Evolutionary conservation across 1,140 invertebrate species (phyloP), one percentile per base, ranked within the genome.

Genomic region (Drosophila malerkotliana): DNA sequence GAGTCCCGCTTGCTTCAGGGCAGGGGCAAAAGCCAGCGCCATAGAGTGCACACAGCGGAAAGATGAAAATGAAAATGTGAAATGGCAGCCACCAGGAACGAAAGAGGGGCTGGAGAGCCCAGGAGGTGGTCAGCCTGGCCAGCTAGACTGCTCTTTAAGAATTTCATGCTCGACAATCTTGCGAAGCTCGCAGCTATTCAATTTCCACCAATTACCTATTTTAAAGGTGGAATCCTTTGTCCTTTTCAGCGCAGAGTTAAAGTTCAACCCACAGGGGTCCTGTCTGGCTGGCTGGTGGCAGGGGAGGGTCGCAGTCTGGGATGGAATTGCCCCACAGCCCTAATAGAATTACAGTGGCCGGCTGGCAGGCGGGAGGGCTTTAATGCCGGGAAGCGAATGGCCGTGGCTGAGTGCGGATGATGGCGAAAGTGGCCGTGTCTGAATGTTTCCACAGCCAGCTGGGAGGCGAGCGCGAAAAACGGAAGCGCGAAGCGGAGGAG

Each of bases 261-360:
- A 28, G 26, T 28, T 28, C 5, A 6, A 6, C 6, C 6, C 9
- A 32, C 32, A 21, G 21, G 21, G 21, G 21, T 56, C 30, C 48
- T 39, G 15, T 39, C 32, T 44, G 37, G 8, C 9, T 26, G 15
- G 14, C 53, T 21, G 21, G 30, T 15, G 45, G 37, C 44, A 15
- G 39, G 49, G 53, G 57, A 39, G 53, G 57, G 37, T 67, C 59
- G 74, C 48, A 54, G 68, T 58, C 51, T 54, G 63, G 69, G 68
- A 76, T 76, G 75, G 79, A 82, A 82, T 87, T 78, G 83, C 83
- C 75, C 81, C 75, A 82, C 64, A 64, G 75, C 64, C 78, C 82
- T 85, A 87, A 85, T 85, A 75, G 78, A 82, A 85, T 85, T 87
- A 87, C 82, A 78, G 77, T 87, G 82, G 37, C 64, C 62, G 58